Conservation (phyloP, 2,113 vertebrate species). For the Pipa parva region DNA sequence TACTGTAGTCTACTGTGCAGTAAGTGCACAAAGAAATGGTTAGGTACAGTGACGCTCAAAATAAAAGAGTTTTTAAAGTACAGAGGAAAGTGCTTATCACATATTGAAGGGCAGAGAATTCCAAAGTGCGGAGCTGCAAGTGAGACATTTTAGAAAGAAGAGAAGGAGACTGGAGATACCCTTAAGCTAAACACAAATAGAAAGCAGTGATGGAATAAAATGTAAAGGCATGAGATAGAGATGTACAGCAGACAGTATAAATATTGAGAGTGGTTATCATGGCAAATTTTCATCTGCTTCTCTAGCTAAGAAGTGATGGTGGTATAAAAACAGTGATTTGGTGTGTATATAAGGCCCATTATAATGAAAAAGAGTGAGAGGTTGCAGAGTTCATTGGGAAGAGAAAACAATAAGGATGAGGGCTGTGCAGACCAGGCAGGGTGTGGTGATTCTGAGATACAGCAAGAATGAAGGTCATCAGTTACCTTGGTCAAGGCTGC, state of each 20-base stretch:
- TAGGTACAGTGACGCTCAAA: not conserved
- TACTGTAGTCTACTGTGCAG: too few relatives aligned
- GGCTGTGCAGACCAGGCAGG: not conserved
- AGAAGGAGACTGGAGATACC: not conserved
- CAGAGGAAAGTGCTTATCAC: not conserved
- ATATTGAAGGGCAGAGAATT: conserved; percentile 2
- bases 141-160: conserved; percentile 2
- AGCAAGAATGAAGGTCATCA: not conserved
- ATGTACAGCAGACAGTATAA: not conserved
- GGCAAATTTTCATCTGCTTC: not conserved
- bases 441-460: not conserved
- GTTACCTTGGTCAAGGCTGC: not conserved
- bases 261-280: not conserved
- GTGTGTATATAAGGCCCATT: too few relatives aligned
- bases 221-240: not conserved
- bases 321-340: too few relatives aligned
- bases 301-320: not conserved
- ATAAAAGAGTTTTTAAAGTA: not conserved
- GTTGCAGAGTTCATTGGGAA: too few relatives aligned
- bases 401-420: too few relatives aligned
- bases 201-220: not conserved
- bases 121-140: not conserved
- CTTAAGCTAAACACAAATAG: not conserved
- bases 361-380: too few relatives aligned
- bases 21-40: not conserved